phyloP scores from a whole-genome alignment of 2,888 invertebrate genomes.

The Noctua comes region DNA sequence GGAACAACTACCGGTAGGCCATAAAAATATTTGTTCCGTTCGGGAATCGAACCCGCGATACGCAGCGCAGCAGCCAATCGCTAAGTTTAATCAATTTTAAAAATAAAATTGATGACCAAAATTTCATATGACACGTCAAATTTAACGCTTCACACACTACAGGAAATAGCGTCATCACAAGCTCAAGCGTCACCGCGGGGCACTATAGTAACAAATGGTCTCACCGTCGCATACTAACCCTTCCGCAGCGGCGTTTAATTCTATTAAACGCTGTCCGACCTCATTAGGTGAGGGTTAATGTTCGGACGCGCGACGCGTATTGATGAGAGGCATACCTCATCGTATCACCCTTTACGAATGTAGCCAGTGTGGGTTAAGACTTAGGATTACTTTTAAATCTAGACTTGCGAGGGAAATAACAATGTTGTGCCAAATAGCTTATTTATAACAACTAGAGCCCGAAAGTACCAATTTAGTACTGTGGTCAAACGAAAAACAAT shows the following conservation, averaged over 20 bases:
- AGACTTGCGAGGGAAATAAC: background rate
- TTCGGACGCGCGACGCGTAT: slow-evolving; percentile 80
- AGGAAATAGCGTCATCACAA: slow-evolving; percentile 63
- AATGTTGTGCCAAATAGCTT: background rate
- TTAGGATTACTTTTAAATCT: background rate
- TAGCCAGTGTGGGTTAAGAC: slow-evolving; percentile 3
- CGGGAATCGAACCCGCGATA: background rate
- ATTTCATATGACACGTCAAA: slow-evolving; percentile 21
- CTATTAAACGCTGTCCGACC: slow-evolving; percentile 84
- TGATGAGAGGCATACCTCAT: slow-evolving; percentile 86
- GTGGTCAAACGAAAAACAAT: background rate
- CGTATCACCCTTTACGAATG: slow-evolving; percentile 74
- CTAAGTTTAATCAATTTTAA: background rate
- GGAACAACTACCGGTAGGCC: background rate
- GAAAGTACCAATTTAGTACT: background rate
- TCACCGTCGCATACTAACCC: slow-evolving; percentile 60
- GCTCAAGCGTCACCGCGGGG: slow-evolving; percentile 55
- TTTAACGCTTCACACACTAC: slow-evolving; percentile 46
- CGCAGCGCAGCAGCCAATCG: background rate
- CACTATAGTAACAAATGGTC: slow-evolving; percentile 62
- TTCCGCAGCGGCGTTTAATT: slow-evolving; percentile 81
- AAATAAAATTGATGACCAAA: slow-evolving; percentile 18
- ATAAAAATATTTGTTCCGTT: background rate
- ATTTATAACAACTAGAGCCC: background rate
- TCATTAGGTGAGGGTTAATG: slow-evolving; percentile 86